Evolutionary conservation across 2,888 invertebrate species (phyloP).

Genomic region (Temnothorax ravouxi): DNA sequence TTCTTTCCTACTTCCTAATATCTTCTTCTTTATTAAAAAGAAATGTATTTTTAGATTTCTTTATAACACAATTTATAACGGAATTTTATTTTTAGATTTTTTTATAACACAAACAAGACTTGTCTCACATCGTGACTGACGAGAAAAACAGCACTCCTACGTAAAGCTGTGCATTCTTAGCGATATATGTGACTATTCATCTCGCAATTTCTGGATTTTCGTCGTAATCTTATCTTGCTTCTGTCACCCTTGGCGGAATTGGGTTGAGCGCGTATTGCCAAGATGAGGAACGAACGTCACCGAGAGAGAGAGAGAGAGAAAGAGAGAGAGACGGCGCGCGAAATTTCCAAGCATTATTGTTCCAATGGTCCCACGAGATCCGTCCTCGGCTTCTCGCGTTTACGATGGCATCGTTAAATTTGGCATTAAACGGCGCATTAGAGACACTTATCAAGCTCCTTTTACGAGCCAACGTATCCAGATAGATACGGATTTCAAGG

Average conservation of each 20-base stretch:
- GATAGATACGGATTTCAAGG: slow-evolving; percentile 61
- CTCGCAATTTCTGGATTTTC: slow-evolving; percentile 42
- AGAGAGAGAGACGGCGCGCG: not conserved
- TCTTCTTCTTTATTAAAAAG: not conserved
- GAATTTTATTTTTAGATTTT: not conserved
- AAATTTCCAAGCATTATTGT: slow-evolving; percentile 51
- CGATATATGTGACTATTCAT: not conserved
- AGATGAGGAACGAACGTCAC: slow-evolving; percentile 48
- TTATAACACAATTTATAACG: not conserved
- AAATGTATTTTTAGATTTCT: not conserved
- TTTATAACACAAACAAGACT: not conserved
- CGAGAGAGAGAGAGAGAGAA: not conserved
- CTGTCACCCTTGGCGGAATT: slow-evolving; percentile 26
- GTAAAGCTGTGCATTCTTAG: not conserved
- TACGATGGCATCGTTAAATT: slow-evolving; percentile 83
- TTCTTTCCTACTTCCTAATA: no score
- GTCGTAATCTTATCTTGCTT: slow-evolving; percentile 25
- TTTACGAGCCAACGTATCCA: slow-evolving; percentile 80
- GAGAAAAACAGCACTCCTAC: not conserved
- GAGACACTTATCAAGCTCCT: slow-evolving; percentile 79
- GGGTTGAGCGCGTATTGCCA: slow-evolving; percentile 25
- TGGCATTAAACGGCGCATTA: slow-evolving; percentile 82
- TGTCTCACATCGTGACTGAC: no score
- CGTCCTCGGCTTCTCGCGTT: slow-evolving; percentile 68
- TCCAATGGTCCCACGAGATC: slow-evolving; percentile 65